Evolutionary conservation across 2,797 vertebrate genomes (phyloP).

Genomic region (Sebastes matsubarae): DNA sequence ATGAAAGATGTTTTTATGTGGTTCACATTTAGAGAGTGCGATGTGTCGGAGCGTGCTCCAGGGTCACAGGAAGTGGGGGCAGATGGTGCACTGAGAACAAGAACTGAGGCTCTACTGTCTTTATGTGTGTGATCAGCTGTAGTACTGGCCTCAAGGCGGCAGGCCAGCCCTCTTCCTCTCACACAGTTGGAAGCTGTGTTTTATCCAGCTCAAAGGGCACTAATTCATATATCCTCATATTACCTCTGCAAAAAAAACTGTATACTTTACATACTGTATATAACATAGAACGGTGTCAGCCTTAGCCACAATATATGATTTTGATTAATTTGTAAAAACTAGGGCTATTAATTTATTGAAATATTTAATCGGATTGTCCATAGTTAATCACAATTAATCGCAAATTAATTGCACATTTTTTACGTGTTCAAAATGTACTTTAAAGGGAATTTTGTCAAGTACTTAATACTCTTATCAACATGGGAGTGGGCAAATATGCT

Average conservation of each 20-base stretch:
- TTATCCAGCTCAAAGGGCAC: background rate
- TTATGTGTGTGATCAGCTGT: constrained; percentile 30
- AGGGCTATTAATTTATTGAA: no score
- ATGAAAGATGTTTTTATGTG: background rate
- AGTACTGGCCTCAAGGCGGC: background rate
- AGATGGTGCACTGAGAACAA: constrained; percentile 10
- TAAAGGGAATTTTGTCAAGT: no score
- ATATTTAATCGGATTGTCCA: no score
- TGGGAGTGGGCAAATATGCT: no score
- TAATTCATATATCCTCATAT: background rate
- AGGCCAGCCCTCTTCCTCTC: constrained; percentile 4
- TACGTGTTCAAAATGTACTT: no score
- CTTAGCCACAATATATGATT: background rate
- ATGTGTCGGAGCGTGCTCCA: constrained; percentile 20
- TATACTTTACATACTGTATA: background rate
- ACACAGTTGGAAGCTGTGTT: constrained; percentile 28
- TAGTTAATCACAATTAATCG: no score
- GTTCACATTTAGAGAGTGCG: constrained; percentile 24
- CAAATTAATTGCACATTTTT: no score
- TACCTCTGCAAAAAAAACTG: background rate
- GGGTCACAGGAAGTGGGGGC: constrained; percentile 61
- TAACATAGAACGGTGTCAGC: background rate
- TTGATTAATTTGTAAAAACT: background rate
- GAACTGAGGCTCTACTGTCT: constrained; percentile 61
- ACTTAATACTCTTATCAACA: no score